Base-by-base conservation (phyloP, 1,140 invertebrate species). In the Pseudomyrmex pallidus region DNA sequence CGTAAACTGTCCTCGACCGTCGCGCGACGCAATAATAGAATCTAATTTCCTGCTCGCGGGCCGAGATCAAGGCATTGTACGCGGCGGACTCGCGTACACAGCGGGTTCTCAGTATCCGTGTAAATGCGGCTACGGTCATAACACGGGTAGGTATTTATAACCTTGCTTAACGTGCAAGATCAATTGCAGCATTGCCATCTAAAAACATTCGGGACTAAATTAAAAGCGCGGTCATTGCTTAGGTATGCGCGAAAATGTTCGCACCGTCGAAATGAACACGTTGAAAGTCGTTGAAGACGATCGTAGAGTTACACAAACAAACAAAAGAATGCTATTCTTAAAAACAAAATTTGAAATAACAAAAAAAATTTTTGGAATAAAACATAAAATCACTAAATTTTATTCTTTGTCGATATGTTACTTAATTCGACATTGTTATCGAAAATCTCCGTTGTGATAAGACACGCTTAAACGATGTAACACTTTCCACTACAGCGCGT, bases 41-140 rank as follows among this genome's bases (percentile, higher is more conserved):
- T 72, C 76, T 82, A 61, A 84, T 84, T 84, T 84, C 82, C 82
- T 84, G 82, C 54, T 73, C 35, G 44, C 59, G 50, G 35, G 25
- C 15, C 74, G 57, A 66, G 25, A 64, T 59, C 61, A 83, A 74
- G 48, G 52, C 57, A 83, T 76, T 74, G 35, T 74, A 54, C 44
- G 15, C 22, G 35, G 35, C 35, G 35, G 35, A 0, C 35, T 17
- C 80, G 15, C 25, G 13, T 17, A 9, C 54, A 46, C 52, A 48
- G 50, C 7, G 50, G 50, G 22, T 78, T 84, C 56, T 74, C 70
- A 44, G 50, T 83, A 66, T 17, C 48, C 20, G n/a, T 50, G 35
- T 76, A 76, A 74, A 76, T 46, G 35, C 17, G 20, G 20, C 61
- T 22, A 74, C 61, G 50, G 61, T 76, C 57, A 44, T 83, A 83